phyloP scores from a whole-genome alignment of 2,113 vertebrate species.

The Colistium nudipinnis region DNA sequence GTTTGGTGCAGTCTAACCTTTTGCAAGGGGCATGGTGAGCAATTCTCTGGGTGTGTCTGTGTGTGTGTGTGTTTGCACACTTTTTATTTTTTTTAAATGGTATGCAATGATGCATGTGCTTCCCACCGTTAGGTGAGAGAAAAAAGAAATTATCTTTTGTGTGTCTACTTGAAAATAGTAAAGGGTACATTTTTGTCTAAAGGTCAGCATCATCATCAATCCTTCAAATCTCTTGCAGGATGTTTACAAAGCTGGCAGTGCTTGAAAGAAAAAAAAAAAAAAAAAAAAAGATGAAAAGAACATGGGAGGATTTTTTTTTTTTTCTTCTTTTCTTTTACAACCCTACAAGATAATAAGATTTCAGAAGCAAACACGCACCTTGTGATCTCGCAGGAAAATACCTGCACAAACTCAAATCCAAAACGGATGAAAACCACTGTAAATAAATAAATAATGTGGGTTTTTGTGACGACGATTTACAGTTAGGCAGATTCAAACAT shows the following conservation, averaged over 20 bases:
- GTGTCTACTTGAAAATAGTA: not conserved
- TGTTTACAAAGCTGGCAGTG: not conserved
- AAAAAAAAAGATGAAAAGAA: not conserved
- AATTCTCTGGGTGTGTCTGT: not conserved
- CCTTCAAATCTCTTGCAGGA: not conserved
- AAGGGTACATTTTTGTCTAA: not conserved
- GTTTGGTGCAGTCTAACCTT: not conserved
- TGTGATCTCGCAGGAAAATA: not conserved
- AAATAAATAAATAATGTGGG: not conserved
- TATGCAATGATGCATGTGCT: not conserved
- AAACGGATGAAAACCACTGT: not conserved
- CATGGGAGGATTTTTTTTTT: not conserved
- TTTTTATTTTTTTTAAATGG: no score
- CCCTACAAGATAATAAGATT: not conserved
- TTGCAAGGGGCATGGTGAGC: constrained; percentile 32
- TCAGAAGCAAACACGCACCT: not conserved
- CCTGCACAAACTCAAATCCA: not conserved
- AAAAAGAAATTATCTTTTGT: not conserved
- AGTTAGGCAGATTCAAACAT: constrained; percentile 6
- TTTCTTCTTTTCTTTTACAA: constrained; percentile 3
- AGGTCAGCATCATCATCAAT: not conserved
- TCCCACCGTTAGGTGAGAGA: not conserved
- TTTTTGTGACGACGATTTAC: not conserved
- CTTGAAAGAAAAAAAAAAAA: not conserved
- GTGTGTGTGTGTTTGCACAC: not conserved